Evolutionary conservation across 2,797 vertebrate genomes (phyloP).

Genomic region (Arvicola amphibius): DNA sequence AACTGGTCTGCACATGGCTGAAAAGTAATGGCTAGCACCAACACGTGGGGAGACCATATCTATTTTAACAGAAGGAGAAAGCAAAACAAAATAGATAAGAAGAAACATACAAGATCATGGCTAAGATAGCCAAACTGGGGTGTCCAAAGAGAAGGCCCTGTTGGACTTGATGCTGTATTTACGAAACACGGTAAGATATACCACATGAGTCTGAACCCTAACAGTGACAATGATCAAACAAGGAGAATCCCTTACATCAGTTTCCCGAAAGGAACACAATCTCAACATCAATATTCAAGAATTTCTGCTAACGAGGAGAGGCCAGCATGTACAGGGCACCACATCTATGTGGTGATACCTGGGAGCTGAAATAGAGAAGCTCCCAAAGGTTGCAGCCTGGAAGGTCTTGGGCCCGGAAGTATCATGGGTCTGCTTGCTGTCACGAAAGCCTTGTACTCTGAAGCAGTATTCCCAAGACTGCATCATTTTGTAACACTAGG

Average conservation of each 20-base stretch:
- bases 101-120: neutral
- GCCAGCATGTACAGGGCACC: neutral
- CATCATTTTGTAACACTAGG: neutral
- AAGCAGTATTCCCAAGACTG: neutral
- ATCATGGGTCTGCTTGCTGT: neutral
- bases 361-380: neutral
- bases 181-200: neutral
- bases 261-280: neutral
- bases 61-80: conserved; percentile 4
- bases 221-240: neutral
- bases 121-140: conserved; percentile 11
- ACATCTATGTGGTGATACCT: neutral
- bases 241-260: neutral
- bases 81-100: neutral
- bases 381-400: neutral
- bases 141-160: neutral
- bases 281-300: neutral
- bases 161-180: neutral
- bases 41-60: neutral
- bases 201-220: neutral
- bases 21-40: neutral
- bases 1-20: neutral
- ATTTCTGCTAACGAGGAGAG: neutral
- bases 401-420: neutral
- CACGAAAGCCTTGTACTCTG: neutral